Base-by-base conservation (phyloP, 2,797 vertebrate genomes). In the Pachyuromys duprasi region DNA sequence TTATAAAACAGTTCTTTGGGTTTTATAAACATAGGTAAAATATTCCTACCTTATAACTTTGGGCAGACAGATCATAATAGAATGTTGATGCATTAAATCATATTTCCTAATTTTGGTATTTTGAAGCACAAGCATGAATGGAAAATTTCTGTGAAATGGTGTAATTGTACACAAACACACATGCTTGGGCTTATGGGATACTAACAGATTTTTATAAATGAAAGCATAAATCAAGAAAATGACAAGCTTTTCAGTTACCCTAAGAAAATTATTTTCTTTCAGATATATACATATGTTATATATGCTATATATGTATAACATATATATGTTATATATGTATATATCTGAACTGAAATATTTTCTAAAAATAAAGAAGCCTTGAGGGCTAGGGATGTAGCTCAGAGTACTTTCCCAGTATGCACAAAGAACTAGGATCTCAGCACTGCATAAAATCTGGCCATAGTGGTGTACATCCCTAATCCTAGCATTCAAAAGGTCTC, bases 201-300 rank as follows among this genome's bases (percentile, higher is more conserved):
- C 84, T 74, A 83, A 93, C 74, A 92, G 8, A 88, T 65, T 93
- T 93, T 90, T 17, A 88, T 90, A 95, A 95, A 89, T 39, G 57
- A 84, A 83, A 55, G 36, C 22, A 31, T 80, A 14, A 45, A 89
- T 91, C 36, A 88, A 70, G 67, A 93, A 97, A 90, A 93, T 33
- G 22, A 92, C 42, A 87, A 63, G 4, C 24, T 63, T 72, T 95
- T 94, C 70, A 92, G 24, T 92, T 86, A 89, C 22, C 49, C 88
- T 65, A 95, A 36, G 28, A 79, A 76, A 90, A 53, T 33, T 76
- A 7, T 63, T 95, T 96, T 88, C 60, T 72, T 94, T 96, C 45
- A 89, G 33, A 87, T 84, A 65, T 6, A 94, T 82, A 55, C 33
- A 53, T 53, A 33, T 42, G 9, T 24, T 78, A 69, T n/a, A 72